Evolutionary conservation across 2,888 invertebrate species (phyloP), one percentile per base, ranked within the genome.

Genomic region (Drosophila tripunctata): DNA sequence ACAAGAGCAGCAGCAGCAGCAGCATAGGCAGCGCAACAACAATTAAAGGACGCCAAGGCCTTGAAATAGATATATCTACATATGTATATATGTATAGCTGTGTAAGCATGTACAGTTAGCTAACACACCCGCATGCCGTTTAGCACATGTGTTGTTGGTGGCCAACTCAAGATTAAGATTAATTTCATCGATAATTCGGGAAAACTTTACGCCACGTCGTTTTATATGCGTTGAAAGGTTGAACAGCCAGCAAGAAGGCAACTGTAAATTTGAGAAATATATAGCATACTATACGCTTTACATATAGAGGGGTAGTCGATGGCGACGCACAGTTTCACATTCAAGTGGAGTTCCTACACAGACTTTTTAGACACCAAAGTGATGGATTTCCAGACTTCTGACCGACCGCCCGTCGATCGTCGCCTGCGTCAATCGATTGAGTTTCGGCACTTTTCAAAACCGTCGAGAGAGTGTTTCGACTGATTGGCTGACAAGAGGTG

Each of bases 141-240:
- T 83, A 65, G 81, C 84, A 87, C 81, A 81, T 81, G 81, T 81
- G 81, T 75, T 79, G 60, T 70, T 40, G 41, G 24, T 50, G 44
- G 64, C 80, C 74, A 86, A 83, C 81, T 72, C 67, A 80, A 80
- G 81, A 82, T 82, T 83, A 81, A 82, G 81, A 82, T 87, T 82
- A 83, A 82, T 82, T 84, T 80, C 65, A 61, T 50, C 78, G 81
- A 69, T 80, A 82, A 85, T 82, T 85, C 65, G 82, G 58, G 38
- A 63, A 74, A 64, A 77, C 63, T 61, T 70, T 67, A 52, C 58
- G 57, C 57, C 22, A 54, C 47, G 56, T 15, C 60, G n/a, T n/a
- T 63, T 71, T 72, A 64, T 38, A 68, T 61, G 74, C 82, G 87
- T 82, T 83, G 83, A 83, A 83, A 83, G 87, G 83, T 77, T 64